These are phyloP conservation scores for Oryzias sinensis DNA, from an alignment of 2,797 vertebrate species.

Conservation along the genomic window DNA sequence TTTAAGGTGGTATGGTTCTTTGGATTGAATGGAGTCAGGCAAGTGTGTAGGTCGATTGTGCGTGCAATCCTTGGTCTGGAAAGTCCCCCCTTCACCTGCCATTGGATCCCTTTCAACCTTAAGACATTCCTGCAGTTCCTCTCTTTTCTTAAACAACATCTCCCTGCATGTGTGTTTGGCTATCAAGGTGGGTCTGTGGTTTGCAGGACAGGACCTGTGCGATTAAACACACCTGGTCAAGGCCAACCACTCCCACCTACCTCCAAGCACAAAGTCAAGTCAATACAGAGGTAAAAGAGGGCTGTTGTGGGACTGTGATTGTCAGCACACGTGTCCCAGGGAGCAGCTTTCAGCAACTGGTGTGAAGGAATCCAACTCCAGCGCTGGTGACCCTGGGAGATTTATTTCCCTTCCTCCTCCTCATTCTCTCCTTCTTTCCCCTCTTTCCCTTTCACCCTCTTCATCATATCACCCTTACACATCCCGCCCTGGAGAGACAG, in stretches of 20 bases:
- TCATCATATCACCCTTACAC: conserved; percentile 51
- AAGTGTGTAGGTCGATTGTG: conserved; percentile 22
- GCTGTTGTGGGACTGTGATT: conserved; percentile 25
- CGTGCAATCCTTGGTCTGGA: conserved; percentile 22
- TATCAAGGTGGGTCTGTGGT: conserved; percentile 20
- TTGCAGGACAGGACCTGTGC: conserved; percentile 24
- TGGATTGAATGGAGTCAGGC: conserved; percentile 25
- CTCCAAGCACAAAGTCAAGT: conserved; percentile 15
- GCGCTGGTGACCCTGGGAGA: conserved; percentile 38
- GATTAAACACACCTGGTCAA: conserved; percentile 51
- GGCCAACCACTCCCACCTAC: not conserved
- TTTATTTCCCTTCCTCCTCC: conserved; percentile 17
- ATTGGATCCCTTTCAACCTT: conserved; percentile 27
- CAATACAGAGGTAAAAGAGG: conserved; percentile 8
- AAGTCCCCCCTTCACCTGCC: conserved; percentile 45
- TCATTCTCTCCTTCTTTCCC: conserved; percentile 20
- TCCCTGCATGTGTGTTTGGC: conserved; percentile 17
- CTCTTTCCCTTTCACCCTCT: conserved; percentile 51
- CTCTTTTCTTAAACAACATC: conserved; percentile 21
- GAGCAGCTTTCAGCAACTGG: conserved; percentile 54
- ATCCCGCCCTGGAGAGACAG: conserved; percentile 57
- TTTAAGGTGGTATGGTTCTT: conserved; percentile 18
- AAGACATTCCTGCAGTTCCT: conserved; percentile 28
- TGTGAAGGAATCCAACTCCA: conserved; percentile 70
- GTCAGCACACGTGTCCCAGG: conserved; percentile 37